phyloP scores from a whole-genome alignment of 2,797 vertebrate species.

The Florisuga fusca region DNA sequence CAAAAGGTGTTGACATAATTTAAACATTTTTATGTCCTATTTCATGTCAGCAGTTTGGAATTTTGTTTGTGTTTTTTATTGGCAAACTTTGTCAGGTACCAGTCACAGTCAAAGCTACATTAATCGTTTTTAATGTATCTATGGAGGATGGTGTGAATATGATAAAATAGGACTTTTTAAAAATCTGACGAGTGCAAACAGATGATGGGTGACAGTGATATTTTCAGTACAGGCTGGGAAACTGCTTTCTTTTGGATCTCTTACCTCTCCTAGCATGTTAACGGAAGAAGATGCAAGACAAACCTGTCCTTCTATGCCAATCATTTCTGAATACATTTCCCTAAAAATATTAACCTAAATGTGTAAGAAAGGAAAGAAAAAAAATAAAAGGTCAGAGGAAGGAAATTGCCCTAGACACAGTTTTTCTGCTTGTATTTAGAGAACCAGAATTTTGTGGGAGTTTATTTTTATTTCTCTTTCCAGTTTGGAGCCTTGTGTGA shows the following conservation, averaged over 20 bases:
- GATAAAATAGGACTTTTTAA: constrained; percentile 80
- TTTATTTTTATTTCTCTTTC: not conserved
- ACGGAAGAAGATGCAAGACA: constrained; percentile 77
- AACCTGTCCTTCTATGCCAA: constrained; percentile 79
- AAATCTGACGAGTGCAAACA: constrained; percentile 82
- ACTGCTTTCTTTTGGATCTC: constrained; percentile 81
- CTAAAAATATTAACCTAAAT: constrained; percentile 79
- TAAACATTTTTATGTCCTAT: constrained; percentile 53
- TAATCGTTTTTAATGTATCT: constrained; percentile 81
- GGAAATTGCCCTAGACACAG: not conserved
- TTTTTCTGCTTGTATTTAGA: not conserved
- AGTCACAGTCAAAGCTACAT: constrained; percentile 76
- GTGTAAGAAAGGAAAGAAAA: not conserved
- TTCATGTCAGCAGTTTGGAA: constrained; percentile 47
- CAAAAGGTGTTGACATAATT: constrained; percentile 51
- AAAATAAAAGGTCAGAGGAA: not conserved
- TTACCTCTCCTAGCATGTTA: constrained; percentile 79
- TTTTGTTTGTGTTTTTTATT: constrained; percentile 63
- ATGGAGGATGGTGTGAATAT: constrained; percentile 81
- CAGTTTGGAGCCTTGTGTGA: not conserved
- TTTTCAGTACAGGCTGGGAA: constrained; percentile 84
- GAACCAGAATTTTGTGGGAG: not conserved
- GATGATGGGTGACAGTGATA: constrained; percentile 85
- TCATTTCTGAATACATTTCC: constrained; percentile 76
- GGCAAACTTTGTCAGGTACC: constrained; percentile 76